Evolutionary conservation across 2,113 vertebrate genomes (phyloP).

Genomic region (Jacana jacana): DNA sequence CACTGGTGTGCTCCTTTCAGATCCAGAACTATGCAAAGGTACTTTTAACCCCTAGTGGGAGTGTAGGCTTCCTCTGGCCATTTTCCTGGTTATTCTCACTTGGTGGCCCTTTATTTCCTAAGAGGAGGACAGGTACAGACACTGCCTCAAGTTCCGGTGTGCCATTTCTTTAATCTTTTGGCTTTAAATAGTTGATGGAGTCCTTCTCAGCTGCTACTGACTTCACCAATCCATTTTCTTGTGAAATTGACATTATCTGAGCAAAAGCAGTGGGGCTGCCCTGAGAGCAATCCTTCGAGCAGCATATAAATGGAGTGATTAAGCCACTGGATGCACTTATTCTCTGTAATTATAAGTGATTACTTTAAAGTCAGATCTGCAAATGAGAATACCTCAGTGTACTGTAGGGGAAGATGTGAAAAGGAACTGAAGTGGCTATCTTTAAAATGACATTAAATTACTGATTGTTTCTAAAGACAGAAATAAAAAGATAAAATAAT

Average conservation of each 20-base stretch:
- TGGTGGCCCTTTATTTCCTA: background rate
- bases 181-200: background rate
- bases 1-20: background rate
- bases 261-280: background rate
- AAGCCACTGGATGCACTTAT: constrained; percentile 37
- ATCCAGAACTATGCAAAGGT: background rate
- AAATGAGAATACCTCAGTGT: constrained; percentile 39
- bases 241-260: constrained; percentile 9
- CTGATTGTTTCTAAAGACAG: background rate
- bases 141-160: background rate
- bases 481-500: background rate
- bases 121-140: background rate
- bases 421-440: constrained; percentile 28
- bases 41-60: background rate
- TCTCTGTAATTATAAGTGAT: constrained; percentile 48
- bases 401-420: background rate
- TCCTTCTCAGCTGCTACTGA: background rate
- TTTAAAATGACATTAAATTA: constrained; percentile 18
- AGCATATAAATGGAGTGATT: constrained; percentile 42
- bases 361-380: constrained; percentile 53
- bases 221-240: constrained; percentile 26
- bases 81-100: background rate
- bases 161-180: background rate
- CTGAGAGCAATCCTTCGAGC: constrained; percentile 16
- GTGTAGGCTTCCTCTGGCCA: background rate